Base-by-base conservation (phyloP, 2,797 vertebrate species). In the Lepidocolaptes lacrymiger region DNA sequence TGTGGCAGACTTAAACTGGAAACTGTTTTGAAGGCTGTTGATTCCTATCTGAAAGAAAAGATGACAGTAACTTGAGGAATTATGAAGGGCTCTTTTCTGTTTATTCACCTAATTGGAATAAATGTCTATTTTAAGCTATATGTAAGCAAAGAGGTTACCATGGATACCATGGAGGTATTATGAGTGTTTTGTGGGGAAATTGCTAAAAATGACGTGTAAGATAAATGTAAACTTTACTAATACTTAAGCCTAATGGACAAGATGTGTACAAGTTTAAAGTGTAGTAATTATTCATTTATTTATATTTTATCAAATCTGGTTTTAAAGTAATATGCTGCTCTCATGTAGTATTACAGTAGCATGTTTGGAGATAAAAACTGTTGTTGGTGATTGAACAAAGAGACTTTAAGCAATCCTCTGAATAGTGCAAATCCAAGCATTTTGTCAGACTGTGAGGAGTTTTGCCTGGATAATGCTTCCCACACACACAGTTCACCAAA, bases 381-480 rank as follows among this genome's bases (percentile, higher is more conserved):
- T 91, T 96, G 95, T 93, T 58, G 28, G 46, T 95, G 96, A 96
- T 97, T 97, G 95, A 93, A 92, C 97, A 91, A 96, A 97, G 83
- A 97, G 92, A 85, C 79, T 97, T 97, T 98, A 94, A 97, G 97
- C 97, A 97, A 59, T 97, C 95, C 96, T 95, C 91, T 97, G 95
- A 98, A 96, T 95, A 85, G 95, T 95, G 73, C 96, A 97, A 97
- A 98, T 97, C 97, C 97, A 97, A 97, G 96, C 93, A 88, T 97
- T 98, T 97, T 97, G 95, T 97, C 96, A 97, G 94, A 76, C 96
- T 96, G 91, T 96, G 96, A 95, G 97, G 97, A 95, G 91, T 98
- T 97, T 97, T 75, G 75, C 94, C 89, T 97, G 95, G 94, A 74
- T 97, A 96, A 90, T 95, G 94, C 94, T 97, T 98, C 85, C 93